Conservation (phyloP, 2,797 vertebrate species). For the Molossus molossus region DNA sequence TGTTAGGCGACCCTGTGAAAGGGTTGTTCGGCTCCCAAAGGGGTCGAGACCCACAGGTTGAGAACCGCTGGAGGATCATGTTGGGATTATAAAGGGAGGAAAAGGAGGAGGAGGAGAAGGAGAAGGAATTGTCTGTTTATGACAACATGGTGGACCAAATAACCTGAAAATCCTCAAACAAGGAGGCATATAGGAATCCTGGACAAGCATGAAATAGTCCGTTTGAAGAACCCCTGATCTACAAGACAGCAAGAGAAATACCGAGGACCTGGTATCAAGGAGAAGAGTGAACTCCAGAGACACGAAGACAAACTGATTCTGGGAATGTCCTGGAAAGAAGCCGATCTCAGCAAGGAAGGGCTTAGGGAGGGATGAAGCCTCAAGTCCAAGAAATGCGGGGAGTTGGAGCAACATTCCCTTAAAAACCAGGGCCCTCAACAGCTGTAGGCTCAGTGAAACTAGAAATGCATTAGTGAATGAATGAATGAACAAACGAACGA, state of each 20-base stretch:
- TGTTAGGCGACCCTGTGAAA: too few relatives aligned
- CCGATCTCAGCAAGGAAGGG: background rate
- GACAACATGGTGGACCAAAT: background rate
- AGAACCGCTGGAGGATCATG: background rate
- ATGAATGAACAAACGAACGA: background rate
- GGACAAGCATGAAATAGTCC: background rate
- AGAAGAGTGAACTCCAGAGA: background rate
- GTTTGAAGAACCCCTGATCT: background rate
- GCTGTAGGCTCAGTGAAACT: background rate
- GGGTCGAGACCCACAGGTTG: too few relatives aligned
- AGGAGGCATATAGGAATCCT: background rate
- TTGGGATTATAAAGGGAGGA: background rate
- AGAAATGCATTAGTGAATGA: background rate
- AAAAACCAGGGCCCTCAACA: background rate
- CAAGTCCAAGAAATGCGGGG: background rate
- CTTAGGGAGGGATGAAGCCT: background rate
- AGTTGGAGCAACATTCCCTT: background rate
- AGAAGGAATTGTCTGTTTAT: background rate
- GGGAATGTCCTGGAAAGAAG: background rate
- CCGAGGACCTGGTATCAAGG: background rate
- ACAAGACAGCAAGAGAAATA: background rate
- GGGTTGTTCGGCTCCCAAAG: too few relatives aligned
- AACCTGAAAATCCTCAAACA: background rate
- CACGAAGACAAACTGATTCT: background rate
- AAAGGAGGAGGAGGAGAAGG: background rate